Evolutionary conservation across 2,797 vertebrate species (phyloP), one percentile per base, ranked within the genome.

Genomic region (Semaprochilodus insignis): DNA sequence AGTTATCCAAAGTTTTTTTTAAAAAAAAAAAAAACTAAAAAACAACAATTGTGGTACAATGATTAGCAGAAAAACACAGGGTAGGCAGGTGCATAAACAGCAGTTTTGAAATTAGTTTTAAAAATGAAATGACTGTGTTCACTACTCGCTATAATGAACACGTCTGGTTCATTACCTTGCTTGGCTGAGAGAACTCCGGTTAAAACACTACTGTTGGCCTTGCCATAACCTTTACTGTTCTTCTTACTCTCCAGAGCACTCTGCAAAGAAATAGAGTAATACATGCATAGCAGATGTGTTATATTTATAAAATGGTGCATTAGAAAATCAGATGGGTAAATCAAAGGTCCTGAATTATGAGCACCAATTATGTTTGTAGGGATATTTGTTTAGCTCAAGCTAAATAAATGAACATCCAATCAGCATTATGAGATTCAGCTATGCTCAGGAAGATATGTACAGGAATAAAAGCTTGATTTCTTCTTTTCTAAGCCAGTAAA

Each of bases 121-220:
- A 34, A 36, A 17, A 2, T 1, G 31, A 36, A 36, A 0, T 21
- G 6, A 3, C 63, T 19, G 2, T 17, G 19, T 57, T 57, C 54
- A 19, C 1, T 57, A 19, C 17, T 57, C 19, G 5, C 17, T 6
- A 19, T 55, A 3, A 55, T 19, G 4, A 6, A 57, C 16, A 2
- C 6, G 57, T 60, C 21, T 60, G 57, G 10, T 54, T 55, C 31
- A 31, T 8, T 88, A 99, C 98, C 98, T 98, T 99, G 97, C 91
- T 99, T 99, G 44, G 98, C 97, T 82, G 98, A 99, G 57, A 99
- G 96, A 34, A 99, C 96, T 31, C 98, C 98, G 0, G 97, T 99
- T 81, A 99, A 93, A 8, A 97, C 97, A 55, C 96, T 97, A 84
- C 98, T 98, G 92, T 91, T 96, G 72, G 96, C 93, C 86, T 95